A percentile compares a stretch with the other conserved stretches of the same genome.
phyloP scores from a whole-genome alignment of 1,140 invertebrate species.

The Brachionus paranguensis region DNA sequence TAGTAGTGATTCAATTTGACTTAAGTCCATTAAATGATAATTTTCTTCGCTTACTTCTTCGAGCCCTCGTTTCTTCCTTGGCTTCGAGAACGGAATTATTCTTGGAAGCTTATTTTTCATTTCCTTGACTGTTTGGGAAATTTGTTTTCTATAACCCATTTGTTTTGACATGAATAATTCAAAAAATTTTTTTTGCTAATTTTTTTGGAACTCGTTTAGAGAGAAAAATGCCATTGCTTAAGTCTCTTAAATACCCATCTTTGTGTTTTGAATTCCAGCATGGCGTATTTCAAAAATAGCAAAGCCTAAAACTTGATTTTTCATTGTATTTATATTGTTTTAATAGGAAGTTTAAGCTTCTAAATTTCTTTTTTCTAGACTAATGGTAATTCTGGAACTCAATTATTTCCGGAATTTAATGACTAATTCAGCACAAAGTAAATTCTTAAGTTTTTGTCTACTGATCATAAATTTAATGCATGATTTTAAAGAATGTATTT shows the following conservation, averaged over 20 bases:
- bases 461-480: neutral
- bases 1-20: neutral
- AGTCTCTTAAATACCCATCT: neutral
- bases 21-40: neutral
- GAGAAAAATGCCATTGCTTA: neutral
- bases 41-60: neutral
- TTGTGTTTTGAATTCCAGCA: neutral
- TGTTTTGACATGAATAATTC: neutral
- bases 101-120: conserved; percentile 12
- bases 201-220: neutral
- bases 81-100: neutral
- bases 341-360: neutral
- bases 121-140: neutral
- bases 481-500: neutral
- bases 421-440: neutral
- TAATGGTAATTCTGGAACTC: neutral
- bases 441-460: neutral
- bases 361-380: neutral
- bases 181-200: neutral
- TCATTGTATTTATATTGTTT: neutral
- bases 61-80: neutral
- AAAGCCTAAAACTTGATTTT: neutral
- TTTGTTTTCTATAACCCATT: neutral
- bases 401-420: neutral
- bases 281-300: neutral